phyloP scores from a whole-genome alignment of 2,797 vertebrate species.

The Calcarius lapponicus region DNA sequence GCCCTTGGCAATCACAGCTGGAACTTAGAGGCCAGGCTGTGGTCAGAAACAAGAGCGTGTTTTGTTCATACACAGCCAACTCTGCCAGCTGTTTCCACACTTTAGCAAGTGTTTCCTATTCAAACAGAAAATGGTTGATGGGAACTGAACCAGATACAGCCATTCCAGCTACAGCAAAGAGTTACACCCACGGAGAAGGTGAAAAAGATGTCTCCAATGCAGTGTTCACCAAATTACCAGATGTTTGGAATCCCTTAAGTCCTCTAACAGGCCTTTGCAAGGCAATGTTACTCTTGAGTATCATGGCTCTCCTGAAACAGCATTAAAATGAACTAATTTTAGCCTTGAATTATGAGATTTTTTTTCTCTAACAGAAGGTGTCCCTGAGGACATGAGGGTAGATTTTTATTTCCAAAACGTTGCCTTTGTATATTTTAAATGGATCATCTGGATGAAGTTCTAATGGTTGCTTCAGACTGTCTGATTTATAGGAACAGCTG shows the following conservation, averaged over 20 bases:
- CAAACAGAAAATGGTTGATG: background rate
- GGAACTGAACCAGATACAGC: background rate
- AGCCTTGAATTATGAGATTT: conserved; percentile 45
- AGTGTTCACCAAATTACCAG: conserved; percentile 39
- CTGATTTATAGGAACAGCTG: conserved; percentile 61
- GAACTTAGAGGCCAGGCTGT: conserved; percentile 36
- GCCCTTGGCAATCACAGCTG: background rate
- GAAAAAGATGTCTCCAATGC: conserved; percentile 38
- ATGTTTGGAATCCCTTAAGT: conserved; percentile 44
- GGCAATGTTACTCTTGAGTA: background rate
- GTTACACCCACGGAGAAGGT: background rate
- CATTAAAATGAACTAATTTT: conserved; percentile 62
- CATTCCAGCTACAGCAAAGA: background rate
- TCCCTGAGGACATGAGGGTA: conserved; percentile 14
- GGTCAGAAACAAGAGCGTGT: conserved; percentile 1
- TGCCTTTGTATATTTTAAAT: conserved; percentile 54
- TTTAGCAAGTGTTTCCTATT: conserved; percentile 41
- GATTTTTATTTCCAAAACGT: conserved; percentile 47
- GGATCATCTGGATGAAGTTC: conserved; percentile 48
- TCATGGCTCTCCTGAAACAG: conserved; percentile 40
- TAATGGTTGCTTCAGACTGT: conserved; percentile 16
- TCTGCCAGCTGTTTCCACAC: conserved; percentile 54
- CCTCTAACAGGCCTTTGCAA: conserved; percentile 27
- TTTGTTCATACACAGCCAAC: conserved; percentile 23
- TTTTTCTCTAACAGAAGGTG: conserved; percentile 46